Conservation (phyloP, 92 coral and sea anemone genomes). For the Virgularia gustaviana region DNA sequence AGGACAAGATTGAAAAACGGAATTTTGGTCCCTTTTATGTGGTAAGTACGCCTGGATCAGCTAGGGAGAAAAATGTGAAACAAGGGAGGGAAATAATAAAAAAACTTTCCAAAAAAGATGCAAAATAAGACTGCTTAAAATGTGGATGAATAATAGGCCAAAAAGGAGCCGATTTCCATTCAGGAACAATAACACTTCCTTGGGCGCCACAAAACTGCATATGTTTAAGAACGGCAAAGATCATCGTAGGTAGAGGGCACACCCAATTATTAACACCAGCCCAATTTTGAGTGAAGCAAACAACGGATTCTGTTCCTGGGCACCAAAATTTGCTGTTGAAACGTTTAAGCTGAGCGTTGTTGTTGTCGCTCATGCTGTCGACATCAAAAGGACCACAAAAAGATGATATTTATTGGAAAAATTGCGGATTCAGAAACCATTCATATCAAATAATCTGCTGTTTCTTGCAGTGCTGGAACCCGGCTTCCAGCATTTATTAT, state of each 20-base stretch:
- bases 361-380: constrained; percentile 42
- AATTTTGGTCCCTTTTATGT: constrained; percentile 11
- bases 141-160: constrained; percentile 33
- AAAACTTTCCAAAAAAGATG: constrained; percentile 33
- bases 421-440: constrained; percentile 37
- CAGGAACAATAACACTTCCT: constrained; percentile 45
- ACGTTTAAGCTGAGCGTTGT: constrained; percentile 36
- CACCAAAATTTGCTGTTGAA: constrained; percentile 52
- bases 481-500: constrained; percentile 19
- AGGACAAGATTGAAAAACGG: constrained; percentile 41
- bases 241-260: constrained; percentile 50
- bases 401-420: constrained; percentile 24
- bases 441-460: constrained; percentile 46
- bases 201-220: constrained; percentile 47
- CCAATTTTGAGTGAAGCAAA: constrained; percentile 59
- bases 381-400: constrained; percentile 56
- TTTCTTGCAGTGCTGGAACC: constrained; percentile 28
- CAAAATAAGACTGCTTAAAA: not conserved
- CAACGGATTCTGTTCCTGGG: constrained; percentile 44
- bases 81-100: constrained; percentile 29
- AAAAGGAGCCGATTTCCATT: constrained; percentile 48
- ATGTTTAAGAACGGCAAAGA: constrained; percentile 41
- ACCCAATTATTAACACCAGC: constrained; percentile 44
- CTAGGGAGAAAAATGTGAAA: constrained; percentile 38
- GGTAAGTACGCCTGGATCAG: no score